Base-by-base conservation (phyloP, 2,797 vertebrate genomes). In the Hapalemur alaotrensis region DNA sequence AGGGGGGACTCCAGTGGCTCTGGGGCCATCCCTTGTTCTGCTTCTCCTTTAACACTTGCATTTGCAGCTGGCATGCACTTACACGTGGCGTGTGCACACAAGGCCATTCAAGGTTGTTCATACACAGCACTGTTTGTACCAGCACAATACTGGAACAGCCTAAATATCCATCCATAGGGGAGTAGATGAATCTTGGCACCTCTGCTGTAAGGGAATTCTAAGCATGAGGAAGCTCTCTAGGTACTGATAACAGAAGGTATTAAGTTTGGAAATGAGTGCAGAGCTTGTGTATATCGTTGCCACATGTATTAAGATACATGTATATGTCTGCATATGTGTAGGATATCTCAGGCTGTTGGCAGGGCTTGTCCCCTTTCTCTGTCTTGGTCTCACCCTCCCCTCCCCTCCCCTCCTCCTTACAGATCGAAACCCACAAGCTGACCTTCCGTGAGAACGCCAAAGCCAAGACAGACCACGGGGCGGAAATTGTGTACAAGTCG, bases 371-470 rank as follows among this genome's bases (percentile, higher is more conserved):
- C 38, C 10, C 4, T 13, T 8, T 11, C 46, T 6, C 23, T 0
- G 12, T 4, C 14, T 0, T 18, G 46, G 2, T 9, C 65, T 67
- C 13, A 25, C 41, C 38, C 12, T 13, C 20, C 20, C 13, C 41
- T 4, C 23, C 10, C 28, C 35, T 15, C 43, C 10, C 52, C 86
- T 89, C 67, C 83, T 93, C 59, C 10, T 54, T 63, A 1, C 99
- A 99, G 99, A 99, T 99, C 97, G 99, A 99, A 98, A 99, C 99
- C 84, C 99, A 99, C 98, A 99, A 99, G 98, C 99, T 99, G 99
- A 99, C 63, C 93, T 99, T 99, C 99, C 99, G 99, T 0, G 99
- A 99, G 99, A 98, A 99, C 1, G 99, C 99, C 98, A 99, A 99
- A 99, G 99, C 99, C 95, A 99, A 99, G 98, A 99, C 99, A 0